phyloP scores from a whole-genome alignment of 1,140 invertebrate genomes.

The Drosophila seguyi region DNA sequence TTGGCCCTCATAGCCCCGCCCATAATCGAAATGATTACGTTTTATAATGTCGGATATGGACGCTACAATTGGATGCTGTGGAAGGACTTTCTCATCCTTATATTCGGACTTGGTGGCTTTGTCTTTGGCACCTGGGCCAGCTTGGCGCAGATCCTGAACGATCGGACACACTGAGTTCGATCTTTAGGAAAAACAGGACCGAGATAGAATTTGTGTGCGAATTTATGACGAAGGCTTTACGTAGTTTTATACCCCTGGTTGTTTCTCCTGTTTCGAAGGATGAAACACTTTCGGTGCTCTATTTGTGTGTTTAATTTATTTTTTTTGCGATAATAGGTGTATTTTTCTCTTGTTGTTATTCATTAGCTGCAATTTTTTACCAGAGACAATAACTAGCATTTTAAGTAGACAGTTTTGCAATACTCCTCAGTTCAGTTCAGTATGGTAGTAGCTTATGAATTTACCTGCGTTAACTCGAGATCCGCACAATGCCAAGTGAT shows the following conservation, averaged over 20 bases:
- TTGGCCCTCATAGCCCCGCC: slow-evolving; percentile 96
- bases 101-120: slow-evolving; percentile 92
- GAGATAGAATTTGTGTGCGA: slow-evolving; percentile 57
- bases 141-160: slow-evolving; percentile 88
- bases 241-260: slow-evolving; percentile 48
- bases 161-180: slow-evolving; percentile 48
- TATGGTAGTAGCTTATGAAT: slow-evolving; percentile 9
- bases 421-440: slow-evolving; percentile 23
- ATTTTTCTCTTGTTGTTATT: slow-evolving; percentile 8
- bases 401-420: slow-evolving; percentile 33
- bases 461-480: slow-evolving; percentile 36
- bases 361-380: slow-evolving; percentile 47
- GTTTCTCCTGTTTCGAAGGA: slow-evolving; percentile 20
- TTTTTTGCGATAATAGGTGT: slow-evolving; percentile 33
- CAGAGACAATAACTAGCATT: slow-evolving; percentile 79
- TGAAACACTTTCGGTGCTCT: slow-evolving; percentile 25
- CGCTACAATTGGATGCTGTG: slow-evolving; percentile 88
- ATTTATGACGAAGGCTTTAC: slow-evolving; percentile 77
- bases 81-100: slow-evolving; percentile 90
- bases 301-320: slow-evolving; percentile 37
- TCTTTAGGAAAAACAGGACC: slow-evolving; percentile 12
- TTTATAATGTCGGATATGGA: slow-evolving; percentile 89
- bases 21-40: slow-evolving; percentile 94
- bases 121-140: slow-evolving; percentile 92
- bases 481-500: slow-evolving; percentile 79